A percentile compares a stretch with the other conserved stretches of the same genome.
phyloP scores from a whole-genome alignment of 2,797 vertebrate species.

The Aeoliscus strigatus region DNA sequence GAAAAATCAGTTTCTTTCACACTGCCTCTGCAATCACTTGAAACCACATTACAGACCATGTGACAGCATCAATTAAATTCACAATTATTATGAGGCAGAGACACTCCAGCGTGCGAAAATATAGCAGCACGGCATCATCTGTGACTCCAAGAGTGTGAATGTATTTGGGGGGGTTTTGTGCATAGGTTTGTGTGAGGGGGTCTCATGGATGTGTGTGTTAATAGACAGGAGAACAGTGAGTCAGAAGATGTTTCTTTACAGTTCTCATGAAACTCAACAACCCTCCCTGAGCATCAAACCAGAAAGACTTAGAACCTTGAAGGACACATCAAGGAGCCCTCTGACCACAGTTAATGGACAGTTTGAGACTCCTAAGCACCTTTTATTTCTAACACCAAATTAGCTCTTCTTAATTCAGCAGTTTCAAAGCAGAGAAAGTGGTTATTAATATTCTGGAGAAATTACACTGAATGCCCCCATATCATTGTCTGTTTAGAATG shows the following conservation, averaged over 20 bases:
- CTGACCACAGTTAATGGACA: constrained; percentile 2
- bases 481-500: constrained; percentile 53
- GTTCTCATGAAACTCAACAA: constrained; percentile 30
- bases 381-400: too few species aligned
- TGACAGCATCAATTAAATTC: constrained; percentile 75
- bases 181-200: not conserved
- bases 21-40: constrained; percentile 63
- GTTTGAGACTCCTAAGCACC: too few species aligned
- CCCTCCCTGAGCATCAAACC: constrained; percentile 13
- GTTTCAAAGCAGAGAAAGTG: constrained; percentile 11
- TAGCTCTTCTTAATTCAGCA: too few species aligned
- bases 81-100: constrained; percentile 65
- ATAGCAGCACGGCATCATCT: constrained; percentile 43
- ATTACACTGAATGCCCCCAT: constrained; percentile 15
- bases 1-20: constrained; percentile 51
- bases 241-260: constrained; percentile 31
- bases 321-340: constrained; percentile 16
- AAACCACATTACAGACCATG: constrained; percentile 66
- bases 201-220: too few species aligned
- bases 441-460: constrained; percentile 26
- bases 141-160: not conserved
- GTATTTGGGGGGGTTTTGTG: not conserved
- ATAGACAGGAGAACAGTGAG: constrained; percentile 29
- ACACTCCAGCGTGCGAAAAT: constrained; percentile 52
- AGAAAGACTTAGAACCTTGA: constrained; percentile 19